phyloP scores from a whole-genome alignment of 2,888 invertebrate genomes.

The Tuberolachnus salignus region DNA sequence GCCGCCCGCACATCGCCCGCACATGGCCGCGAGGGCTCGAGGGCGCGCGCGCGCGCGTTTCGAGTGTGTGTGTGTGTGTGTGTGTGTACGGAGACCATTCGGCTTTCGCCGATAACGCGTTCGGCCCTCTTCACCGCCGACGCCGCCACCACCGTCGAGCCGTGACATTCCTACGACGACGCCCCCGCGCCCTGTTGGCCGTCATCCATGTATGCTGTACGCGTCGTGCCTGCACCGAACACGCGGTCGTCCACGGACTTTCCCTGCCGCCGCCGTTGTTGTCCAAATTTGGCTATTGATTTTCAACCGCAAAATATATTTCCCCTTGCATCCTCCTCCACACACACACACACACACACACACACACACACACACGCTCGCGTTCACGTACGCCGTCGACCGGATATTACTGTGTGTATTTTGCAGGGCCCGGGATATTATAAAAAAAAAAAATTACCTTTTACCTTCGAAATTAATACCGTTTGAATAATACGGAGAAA shows the following conservation, averaged over 20 bases:
- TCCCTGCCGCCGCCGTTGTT: background rate
- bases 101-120: conserved; percentile 44
- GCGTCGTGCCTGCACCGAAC: background rate
- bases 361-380: too few relatives aligned
- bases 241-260: conserved; percentile 4
- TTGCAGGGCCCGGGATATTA: too few relatives aligned
- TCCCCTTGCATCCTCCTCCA: too few relatives aligned
- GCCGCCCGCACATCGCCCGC: background rate
- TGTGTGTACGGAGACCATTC: conserved; percentile 23
- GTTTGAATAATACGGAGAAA: too few relatives aligned
- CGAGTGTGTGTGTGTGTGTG: background rate
- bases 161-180: background rate
- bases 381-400: too few relatives aligned
- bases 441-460: too few relatives aligned
- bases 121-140: background rate
- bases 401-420: too few relatives aligned
- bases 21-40: too few relatives aligned
- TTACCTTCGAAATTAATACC: too few relatives aligned
- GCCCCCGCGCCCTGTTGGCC: conserved; percentile 39
- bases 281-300: conserved; percentile 51
- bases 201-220: background rate
- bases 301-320: conserved; percentile 48
- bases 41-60: background rate
- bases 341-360: too few relatives aligned
- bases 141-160: background rate